Conservation (phyloP, 2,113 vertebrate genomes). For the Sarotherodon lohbergeri region DNA sequence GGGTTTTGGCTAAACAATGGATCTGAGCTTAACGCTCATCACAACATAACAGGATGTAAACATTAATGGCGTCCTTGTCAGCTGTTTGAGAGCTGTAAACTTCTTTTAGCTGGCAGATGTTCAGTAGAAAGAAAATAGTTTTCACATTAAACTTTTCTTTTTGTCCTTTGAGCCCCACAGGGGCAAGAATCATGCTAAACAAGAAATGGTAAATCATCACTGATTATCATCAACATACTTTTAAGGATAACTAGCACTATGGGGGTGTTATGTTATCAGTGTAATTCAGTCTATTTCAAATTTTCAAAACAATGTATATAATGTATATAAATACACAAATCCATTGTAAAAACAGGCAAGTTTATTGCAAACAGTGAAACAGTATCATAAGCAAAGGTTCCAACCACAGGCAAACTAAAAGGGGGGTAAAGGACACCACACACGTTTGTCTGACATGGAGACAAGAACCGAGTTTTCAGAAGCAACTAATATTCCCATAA, state of each 20-base stretch:
- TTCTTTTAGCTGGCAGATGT: not conserved
- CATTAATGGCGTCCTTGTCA: not conserved
- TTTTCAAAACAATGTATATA: slow-evolving; percentile 52
- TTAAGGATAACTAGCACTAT: not conserved
- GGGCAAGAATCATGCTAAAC: not conserved
- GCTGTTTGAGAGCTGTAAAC: not conserved
- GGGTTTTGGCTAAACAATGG: not conserved
- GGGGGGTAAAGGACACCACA: slow-evolving; percentile 38
- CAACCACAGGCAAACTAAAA: slow-evolving; percentile 43
- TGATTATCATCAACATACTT: not conserved
- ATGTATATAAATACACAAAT: slow-evolving; percentile 59
- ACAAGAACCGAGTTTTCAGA: not conserved
- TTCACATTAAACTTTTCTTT: not conserved
- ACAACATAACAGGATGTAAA: not conserved
- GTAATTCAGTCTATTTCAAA: slow-evolving; percentile 64
- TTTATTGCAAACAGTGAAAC: slow-evolving; percentile 66
- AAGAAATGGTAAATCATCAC: not conserved
- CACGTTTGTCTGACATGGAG: not conserved
- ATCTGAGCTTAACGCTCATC: not conserved
- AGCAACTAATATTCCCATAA: not conserved
- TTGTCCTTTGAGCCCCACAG: not conserved
- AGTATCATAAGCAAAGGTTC: slow-evolving; percentile 39
- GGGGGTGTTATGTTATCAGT: not conserved
- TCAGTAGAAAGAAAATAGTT: not conserved
- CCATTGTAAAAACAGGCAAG: slow-evolving; percentile 68